Evolutionary conservation across 2,797 vertebrate species (phyloP).

Genomic region (Phyllotis vaccarum): DNA sequence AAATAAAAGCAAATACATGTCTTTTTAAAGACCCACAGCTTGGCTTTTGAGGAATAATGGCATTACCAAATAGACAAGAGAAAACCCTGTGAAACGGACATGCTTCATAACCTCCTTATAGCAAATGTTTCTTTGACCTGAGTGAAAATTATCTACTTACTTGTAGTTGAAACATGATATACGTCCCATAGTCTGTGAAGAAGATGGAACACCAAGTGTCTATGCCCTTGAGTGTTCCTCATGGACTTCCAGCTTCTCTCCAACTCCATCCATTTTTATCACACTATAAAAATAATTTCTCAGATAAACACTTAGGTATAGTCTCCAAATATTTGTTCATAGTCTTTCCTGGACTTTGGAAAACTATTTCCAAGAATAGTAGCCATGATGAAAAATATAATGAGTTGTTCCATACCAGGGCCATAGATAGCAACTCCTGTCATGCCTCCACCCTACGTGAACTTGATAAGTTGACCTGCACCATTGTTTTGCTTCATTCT

Average conservation of each 20-base stretch:
- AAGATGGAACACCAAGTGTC: neutral
- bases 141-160: slow-evolving; percentile 36
- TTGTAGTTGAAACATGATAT: neutral
- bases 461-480: neutral
- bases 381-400: neutral
- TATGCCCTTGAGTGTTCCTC: neutral
- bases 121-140: neutral
- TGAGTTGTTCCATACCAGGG: neutral
- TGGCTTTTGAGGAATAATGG: neutral
- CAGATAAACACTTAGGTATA: neutral
- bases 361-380: neutral
- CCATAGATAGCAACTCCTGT: neutral
- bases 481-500: neutral
- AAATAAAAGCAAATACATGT: neutral
- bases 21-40: neutral
- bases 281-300: neutral
- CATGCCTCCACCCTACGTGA: neutral
- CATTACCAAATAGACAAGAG: neutral
- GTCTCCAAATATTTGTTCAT: neutral
- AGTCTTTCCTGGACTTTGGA: neutral
- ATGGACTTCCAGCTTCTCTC: neutral
- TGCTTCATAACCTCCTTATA: neutral
- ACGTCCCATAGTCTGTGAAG: neutral
- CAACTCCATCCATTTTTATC: neutral
- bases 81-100: neutral